phyloP scores from a whole-genome alignment of 2,797 vertebrate species.

The Hirundo rustica region DNA sequence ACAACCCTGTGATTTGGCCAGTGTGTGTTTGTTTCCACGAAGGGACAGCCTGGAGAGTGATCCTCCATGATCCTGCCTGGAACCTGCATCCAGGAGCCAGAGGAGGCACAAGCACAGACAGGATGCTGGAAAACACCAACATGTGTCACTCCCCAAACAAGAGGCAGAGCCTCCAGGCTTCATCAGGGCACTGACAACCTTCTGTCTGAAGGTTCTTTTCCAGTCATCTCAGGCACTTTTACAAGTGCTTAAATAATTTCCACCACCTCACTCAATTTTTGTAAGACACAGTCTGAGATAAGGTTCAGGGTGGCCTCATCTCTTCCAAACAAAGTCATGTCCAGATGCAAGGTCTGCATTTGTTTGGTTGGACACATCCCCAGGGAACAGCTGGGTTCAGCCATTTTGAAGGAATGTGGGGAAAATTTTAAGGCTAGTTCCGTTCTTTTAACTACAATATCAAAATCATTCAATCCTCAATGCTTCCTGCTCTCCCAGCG shows the following conservation, averaged over 20 bases:
- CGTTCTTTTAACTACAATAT: background rate
- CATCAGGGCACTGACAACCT: background rate
- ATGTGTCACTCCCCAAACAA: accelerated
- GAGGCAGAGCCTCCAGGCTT: background rate
- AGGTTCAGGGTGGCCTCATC: background rate
- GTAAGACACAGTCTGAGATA: background rate
- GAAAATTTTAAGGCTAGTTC: background rate
- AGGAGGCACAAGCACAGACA: accelerated
- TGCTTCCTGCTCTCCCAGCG: background rate
- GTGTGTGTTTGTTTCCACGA: background rate
- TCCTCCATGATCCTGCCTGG: background rate
- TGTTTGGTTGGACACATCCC: background rate
- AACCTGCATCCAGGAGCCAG: background rate
- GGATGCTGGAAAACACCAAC: background rate
- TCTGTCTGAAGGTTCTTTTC: background rate
- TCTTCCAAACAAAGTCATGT: background rate
- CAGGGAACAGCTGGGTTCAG: background rate
- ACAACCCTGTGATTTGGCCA: background rate
- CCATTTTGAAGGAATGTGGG: background rate
- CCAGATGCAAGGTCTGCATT: background rate
- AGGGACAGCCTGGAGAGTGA: background rate
- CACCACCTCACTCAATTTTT: background rate
- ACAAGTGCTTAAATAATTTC: background rate
- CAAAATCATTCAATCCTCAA: background rate
- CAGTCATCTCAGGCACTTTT: background rate